Evolutionary conservation across 2,113 vertebrate species (phyloP), one percentile per base, ranked within the genome.

Genomic region (Corythornis madagascariensis): DNA sequence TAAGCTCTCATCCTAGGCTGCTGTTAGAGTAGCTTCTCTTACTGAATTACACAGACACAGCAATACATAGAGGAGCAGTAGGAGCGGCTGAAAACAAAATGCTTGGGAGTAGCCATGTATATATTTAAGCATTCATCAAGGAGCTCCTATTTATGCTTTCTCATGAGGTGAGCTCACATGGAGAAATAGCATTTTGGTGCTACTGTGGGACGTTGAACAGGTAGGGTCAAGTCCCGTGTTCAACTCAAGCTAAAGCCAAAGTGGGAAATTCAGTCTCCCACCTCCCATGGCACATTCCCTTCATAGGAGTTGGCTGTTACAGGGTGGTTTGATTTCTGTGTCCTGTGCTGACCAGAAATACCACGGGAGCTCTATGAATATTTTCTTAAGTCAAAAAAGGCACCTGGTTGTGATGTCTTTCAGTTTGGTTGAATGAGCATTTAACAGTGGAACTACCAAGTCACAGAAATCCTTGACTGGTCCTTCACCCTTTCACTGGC

Each of bases 41-140:
- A 85, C 55, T 80, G 48, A 53, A 88, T 91, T 94, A 87, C 88
- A 77, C 70, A 90, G 53, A 57, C 38, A 57, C 80, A 93, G 93
- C 92, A 77, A 7, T 80, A 64, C 13, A 22, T 11, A 38, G 53
- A 64, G 52, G n/a, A 95, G 31, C 60, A 82, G 42, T n/a, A 70
- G 38, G 47, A 40, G 35, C 60, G 70, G 4, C 80, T 89, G 73
- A 89, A 89, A 90, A 43, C 50, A 77, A 85, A 92, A 75, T 73
- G 57, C 65, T 52, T 78, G 55, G 16, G 52, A 77, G 20, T 9
- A 38, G 42, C 29, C 43, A 24, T 29, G 17, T 70, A 28, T 81
- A 16, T 53, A 17, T 81, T n/a, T 47, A 75, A 66, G 31, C 83
- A 83, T 64, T 77, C 13, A 73, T n/a, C 59, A 42, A 67, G 33